These are phyloP conservation scores for Holcopasites calliopsidis DNA, from an alignment of 1,140 invertebrate species.

Conservation along the genomic window DNA sequence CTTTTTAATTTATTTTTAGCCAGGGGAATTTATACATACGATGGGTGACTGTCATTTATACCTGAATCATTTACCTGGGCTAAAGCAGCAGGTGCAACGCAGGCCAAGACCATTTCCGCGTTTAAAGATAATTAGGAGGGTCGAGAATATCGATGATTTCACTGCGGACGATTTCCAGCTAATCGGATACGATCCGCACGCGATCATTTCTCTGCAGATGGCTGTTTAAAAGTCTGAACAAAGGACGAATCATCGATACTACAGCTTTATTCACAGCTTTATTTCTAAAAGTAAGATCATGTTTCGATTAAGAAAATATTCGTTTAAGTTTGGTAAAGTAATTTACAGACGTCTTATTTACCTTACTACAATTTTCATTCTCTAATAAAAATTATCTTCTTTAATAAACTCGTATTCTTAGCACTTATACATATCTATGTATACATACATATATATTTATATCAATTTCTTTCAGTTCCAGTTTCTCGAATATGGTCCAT, in stretches of 20 bases:
- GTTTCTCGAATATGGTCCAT: conserved; percentile 35
- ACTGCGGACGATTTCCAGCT: conserved; percentile 93
- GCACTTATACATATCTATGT: neutral
- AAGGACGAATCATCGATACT: neutral
- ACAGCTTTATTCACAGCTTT: neutral
- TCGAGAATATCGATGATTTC: conserved; percentile 94
- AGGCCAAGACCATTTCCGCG: conserved; percentile 91
- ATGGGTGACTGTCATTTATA: conserved; percentile 99
- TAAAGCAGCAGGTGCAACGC: conserved; percentile 91
- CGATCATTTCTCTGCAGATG: conserved; percentile 97
- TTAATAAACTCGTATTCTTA: conserved; percentile 68
- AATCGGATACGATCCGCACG: conserved; percentile 92
- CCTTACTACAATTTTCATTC: conserved; percentile 57
- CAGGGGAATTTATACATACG: conserved; percentile 98
- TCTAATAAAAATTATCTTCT: conserved; percentile 70
- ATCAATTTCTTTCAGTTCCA: conserved; percentile 48
- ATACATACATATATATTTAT: conserved; percentile 28
- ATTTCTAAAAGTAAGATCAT: neutral
- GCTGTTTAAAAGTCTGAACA: conserved; percentile 84
- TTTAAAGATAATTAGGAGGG: conserved; percentile 86
- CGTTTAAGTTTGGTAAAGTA: no score
- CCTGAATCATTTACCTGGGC: conserved; percentile 92
- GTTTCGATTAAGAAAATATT: neutral
- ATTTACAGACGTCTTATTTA: no score
- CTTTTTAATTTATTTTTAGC: conserved; percentile 79